phyloP scores from a whole-genome alignment of 2,113 vertebrate species.

The Dipodomys ordii region DNA sequence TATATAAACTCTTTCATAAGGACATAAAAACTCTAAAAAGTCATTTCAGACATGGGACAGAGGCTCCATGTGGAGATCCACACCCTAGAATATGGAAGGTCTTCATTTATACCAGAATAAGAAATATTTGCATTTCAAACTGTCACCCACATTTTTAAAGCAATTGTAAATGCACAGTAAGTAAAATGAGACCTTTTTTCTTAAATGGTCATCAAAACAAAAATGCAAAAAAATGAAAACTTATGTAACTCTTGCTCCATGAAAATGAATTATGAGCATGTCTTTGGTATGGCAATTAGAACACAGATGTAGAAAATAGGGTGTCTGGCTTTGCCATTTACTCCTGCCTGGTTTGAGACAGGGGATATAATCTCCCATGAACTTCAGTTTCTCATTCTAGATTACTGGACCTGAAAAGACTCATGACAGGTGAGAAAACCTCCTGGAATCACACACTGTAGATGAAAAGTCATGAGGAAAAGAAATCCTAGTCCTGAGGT shows the following conservation, averaged over 20 bases:
- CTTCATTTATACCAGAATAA: slow-evolving; percentile 26
- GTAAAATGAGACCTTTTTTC: slow-evolving; percentile 42
- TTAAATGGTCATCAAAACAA: slow-evolving; percentile 19
- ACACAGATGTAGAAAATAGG: background rate
- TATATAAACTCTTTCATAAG: slow-evolving; percentile 17
- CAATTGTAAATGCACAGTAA: background rate
- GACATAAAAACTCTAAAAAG: slow-evolving; percentile 16
- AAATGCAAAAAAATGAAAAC: background rate
- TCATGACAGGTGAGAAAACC: slow-evolving; percentile 49
- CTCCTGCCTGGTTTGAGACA: slow-evolving; percentile 32
- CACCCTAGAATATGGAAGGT: background rate
- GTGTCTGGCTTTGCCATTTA: slow-evolving; percentile 12
- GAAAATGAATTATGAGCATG: background rate
- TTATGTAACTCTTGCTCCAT: background rate
- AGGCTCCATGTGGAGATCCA: background rate
- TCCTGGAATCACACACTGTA: background rate
- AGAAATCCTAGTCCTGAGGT: background rate
- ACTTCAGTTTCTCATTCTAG: slow-evolving; percentile 47
- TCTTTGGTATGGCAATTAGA: background rate
- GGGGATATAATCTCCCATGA: background rate
- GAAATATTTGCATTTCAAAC: background rate
- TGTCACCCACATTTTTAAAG: background rate
- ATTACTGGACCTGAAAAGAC: background rate
- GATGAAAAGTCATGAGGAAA: background rate
- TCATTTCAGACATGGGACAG: background rate